Evolutionary conservation across 2,888 invertebrate species (phyloP), one percentile per base, ranked within the genome.

Genomic region (Bruchidius siliquastri): DNA sequence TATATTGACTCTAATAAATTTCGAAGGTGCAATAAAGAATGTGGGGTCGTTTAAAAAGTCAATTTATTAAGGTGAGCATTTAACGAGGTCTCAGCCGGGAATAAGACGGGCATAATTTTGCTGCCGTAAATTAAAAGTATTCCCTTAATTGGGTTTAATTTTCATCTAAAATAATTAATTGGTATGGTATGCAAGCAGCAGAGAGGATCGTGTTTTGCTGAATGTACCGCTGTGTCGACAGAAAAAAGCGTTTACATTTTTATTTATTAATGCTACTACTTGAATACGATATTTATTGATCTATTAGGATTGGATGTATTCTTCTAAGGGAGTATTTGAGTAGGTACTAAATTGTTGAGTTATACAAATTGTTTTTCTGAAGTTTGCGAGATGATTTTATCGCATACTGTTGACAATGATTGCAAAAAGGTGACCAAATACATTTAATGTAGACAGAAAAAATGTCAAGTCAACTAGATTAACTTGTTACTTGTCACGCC

Each of bases 21-120:
- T 49, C 13, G 49, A 78, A 77, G 78, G 78, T 76, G 77, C 72
- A 74, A 78, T 77, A 76, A 78, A 76, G 76, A 78, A 77, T 76
- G 74, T 72, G 69, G 75, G 74, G 76, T 74, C 75, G 74, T 76
- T 77, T 78, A 76, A 78, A 76, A 76, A 76, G 75, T 76, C 78
- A 74, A 78, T 78, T 78, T 78, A 76, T 78, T 76, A 8, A 49
- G 49, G 49, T 49, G 49, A 13, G 49, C 49, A 49, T 49, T 49
- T 49, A 49, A 78, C 77, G 78, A 76, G 76, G 74, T 76, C 74
- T 75, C 74, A 74, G 76, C 75, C 74, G 72, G 68, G 74, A 74
- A 75, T 75, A 71, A 74, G 72, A 73, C 73, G 71, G 72, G 72
- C 72, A 73, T 72, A 75, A 76, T 75, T 76, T 73, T 73, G 73